Evolutionary conservation across 1,140 invertebrate species (phyloP).

Genomic region (Panagrolaimus sp.): DNA sequence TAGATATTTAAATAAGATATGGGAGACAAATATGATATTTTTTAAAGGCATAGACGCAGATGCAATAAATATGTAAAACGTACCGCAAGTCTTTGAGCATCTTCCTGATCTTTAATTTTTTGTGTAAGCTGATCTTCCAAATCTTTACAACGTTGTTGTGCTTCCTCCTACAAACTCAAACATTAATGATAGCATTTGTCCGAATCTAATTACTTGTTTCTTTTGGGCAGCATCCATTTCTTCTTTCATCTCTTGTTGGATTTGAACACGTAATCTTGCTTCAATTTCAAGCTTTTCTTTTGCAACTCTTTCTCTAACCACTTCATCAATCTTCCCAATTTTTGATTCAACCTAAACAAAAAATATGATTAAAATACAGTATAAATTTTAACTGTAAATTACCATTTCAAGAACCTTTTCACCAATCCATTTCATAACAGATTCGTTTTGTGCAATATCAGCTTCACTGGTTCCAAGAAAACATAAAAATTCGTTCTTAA

Average conservation of each 20-base stretch:
- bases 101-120: slow-evolving; percentile 38
- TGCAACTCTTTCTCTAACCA: slow-evolving; percentile 38
- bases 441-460: neutral
- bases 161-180: slow-evolving; percentile 42
- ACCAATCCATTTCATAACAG: slow-evolving; percentile 39
- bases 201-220: slow-evolving; percentile 30
- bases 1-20: slow-evolving; percentile 25
- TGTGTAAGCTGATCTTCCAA: slow-evolving; percentile 35
- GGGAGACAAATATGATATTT: neutral
- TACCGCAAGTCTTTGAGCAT: slow-evolving; percentile 44
- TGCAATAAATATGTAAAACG: slow-evolving; percentile 15
- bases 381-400: slow-evolving; percentile 16
- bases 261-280: slow-evolving; percentile 36
- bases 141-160: slow-evolving; percentile 32
- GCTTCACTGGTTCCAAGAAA: neutral
- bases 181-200: slow-evolving; percentile 14
- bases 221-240: slow-evolving; percentile 41
- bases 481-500: neutral
- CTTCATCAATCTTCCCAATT: slow-evolving; percentile 38
- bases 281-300: slow-evolving; percentile 43
- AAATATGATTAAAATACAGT: neutral
- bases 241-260: slow-evolving; percentile 41
- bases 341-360: slow-evolving; percentile 36
- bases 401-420: slow-evolving; percentile 45
- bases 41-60: neutral